A percentile compares a stretch with the other conserved stretches of the same genome.
These are phyloP conservation scores for Trichoplusia ni DNA, from an alignment of 1,140 invertebrate species.

Conservation along the genomic window DNA sequence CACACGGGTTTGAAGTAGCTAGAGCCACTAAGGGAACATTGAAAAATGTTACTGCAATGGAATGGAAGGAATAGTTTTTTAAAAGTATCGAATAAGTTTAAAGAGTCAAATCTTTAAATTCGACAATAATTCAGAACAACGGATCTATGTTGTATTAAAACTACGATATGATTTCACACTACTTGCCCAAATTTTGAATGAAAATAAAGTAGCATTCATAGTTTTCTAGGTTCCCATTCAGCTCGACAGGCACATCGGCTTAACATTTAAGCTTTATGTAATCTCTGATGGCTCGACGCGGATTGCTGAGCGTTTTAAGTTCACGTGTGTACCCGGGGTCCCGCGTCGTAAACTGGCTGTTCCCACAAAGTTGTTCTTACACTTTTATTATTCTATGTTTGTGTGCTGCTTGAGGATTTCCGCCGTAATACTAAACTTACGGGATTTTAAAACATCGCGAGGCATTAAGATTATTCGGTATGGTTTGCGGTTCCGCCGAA, in stretches of 20 bases:
- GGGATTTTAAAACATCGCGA: background rate
- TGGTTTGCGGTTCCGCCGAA: background rate
- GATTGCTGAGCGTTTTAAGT: background rate
- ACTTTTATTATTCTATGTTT: conserved; percentile 47
- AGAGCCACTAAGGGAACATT: background rate
- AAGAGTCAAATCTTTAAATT: too few species aligned
- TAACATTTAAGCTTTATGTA: too few species aligned
- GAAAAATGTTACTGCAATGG: too few species aligned
- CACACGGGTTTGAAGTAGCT: conserved; percentile 20
- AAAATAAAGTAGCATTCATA: too few species aligned
- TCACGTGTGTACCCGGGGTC: conserved; percentile 11
- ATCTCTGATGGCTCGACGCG: too few species aligned
- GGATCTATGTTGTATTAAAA: too few species aligned
- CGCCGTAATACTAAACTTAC: conserved; percentile 45
- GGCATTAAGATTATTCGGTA: background rate
- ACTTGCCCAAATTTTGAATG: too few species aligned
- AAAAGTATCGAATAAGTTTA: too few species aligned
- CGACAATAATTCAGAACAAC: too few species aligned
- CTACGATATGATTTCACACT: too few species aligned
- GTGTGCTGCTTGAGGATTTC: conserved; percentile 40
- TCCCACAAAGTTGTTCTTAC: conserved; percentile 40
- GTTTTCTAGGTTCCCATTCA: background rate
- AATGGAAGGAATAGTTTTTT: too few species aligned
- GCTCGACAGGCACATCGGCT: too few species aligned
- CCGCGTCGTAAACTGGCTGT: conserved; percentile 35